Evolutionary conservation across 2,113 vertebrate species (phyloP).

Genomic region (Dasyprocta punctata): DNA sequence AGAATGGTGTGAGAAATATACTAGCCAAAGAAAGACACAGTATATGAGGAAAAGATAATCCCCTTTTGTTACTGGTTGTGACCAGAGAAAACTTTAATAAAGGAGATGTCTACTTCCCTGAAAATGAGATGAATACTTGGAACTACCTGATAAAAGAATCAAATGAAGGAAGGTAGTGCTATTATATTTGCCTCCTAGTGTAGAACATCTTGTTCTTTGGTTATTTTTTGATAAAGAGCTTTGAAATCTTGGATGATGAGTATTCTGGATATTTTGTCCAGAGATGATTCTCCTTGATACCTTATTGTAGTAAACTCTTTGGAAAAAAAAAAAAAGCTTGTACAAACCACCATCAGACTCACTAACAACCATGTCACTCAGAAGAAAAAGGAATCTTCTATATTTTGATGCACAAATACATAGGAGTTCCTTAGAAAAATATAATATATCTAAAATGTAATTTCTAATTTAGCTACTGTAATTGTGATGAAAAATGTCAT

Average conservation of each 20-base stretch:
- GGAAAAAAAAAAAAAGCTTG: not conserved
- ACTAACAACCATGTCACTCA: not conserved
- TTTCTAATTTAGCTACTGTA: not conserved
- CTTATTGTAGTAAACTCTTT: not conserved
- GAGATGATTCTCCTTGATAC: not conserved
- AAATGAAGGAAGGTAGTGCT: not conserved
- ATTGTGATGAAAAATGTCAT: not conserved
- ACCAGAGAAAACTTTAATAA: constrained; percentile 61
- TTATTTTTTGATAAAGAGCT: constrained; percentile 41
- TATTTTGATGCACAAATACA: not conserved
- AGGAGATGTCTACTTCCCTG: constrained; percentile 39
- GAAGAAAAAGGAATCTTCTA: not conserved
- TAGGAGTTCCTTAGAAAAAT: constrained; percentile 21
- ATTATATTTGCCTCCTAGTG: not conserved
- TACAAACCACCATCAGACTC: not conserved
- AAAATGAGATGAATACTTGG: constrained; percentile 32
- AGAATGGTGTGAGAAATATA: constrained; percentile 48
- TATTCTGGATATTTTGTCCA: not conserved
- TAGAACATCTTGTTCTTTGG: constrained; percentile 9
- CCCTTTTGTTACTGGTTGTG: constrained; percentile 48
- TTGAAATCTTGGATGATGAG: not conserved
- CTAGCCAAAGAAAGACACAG: not conserved
- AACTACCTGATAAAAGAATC: not conserved
- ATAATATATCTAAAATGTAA: not conserved
- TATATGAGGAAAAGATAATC: not conserved